Conservation (phyloP, 1,140 invertebrate species). For the Lepidostoma basale region DNA sequence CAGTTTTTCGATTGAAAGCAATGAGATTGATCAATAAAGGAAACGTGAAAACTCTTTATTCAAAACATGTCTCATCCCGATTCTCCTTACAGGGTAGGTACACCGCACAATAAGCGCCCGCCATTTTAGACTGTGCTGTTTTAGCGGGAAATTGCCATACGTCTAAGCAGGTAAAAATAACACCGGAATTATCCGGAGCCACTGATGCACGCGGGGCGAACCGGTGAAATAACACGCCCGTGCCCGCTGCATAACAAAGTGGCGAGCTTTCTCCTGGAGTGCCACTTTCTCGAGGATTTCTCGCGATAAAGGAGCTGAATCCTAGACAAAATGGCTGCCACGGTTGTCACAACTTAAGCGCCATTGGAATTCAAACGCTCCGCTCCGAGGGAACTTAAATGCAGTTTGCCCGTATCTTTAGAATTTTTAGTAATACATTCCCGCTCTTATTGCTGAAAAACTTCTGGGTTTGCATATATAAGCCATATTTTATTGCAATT, state of each 20-base stretch:
- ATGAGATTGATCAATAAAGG: no score
- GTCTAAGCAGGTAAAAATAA: slow-evolving; percentile 19
- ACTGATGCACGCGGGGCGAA: background rate
- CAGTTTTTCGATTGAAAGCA: no score
- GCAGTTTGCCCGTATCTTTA: no score
- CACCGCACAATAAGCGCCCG: background rate
- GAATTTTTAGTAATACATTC: background rate
- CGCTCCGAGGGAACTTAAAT: background rate
- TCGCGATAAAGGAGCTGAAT: background rate
- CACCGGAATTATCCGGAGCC: background rate
- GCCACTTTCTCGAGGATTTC: slow-evolving; percentile 7
- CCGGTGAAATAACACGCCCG: background rate
- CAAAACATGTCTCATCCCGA: background rate
- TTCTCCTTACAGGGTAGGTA: background rate
- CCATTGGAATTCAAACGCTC: no score
- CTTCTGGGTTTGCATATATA: background rate
- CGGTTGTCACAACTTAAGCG: background rate
- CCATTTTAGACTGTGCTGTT: background rate
- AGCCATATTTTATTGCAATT: background rate
- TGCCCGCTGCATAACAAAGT: slow-evolving; percentile 1
- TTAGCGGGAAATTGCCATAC: background rate
- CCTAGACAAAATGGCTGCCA: background rate
- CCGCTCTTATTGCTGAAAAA: background rate
- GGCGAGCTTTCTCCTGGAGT: background rate
- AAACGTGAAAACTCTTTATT: no score